Percentiles rank a stretch among this genome's conserved stretches.
These are phyloP conservation scores for Eristalis intricaria DNA, from an alignment of 2,888 invertebrate species.

Conservation along the genomic window DNA sequence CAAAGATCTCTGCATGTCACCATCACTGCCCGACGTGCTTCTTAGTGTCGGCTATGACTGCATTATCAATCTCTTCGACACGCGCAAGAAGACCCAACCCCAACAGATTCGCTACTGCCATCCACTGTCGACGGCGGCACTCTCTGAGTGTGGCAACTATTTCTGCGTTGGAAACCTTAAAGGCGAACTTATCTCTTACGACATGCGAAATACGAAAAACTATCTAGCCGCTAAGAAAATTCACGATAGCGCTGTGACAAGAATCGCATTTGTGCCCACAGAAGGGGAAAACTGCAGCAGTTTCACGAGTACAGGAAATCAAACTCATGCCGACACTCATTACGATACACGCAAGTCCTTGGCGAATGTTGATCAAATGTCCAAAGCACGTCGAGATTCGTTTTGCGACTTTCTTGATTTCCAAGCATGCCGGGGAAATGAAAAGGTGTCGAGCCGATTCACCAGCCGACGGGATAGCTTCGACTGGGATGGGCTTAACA, in stretches of 20 bases:
- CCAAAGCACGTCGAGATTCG: constrained; percentile 77
- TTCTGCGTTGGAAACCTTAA: constrained; percentile 80
- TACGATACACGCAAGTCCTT: constrained; percentile 44
- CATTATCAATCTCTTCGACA: constrained; percentile 80
- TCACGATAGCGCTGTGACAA: constrained; percentile 77
- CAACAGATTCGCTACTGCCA: constrained; percentile 75
- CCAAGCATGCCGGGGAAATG: constrained; percentile 75
- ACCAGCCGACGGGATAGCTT: constrained; percentile 77
- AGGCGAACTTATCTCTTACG: constrained; percentile 79
- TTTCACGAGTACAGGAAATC: constrained; percentile 73
- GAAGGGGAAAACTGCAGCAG: constrained; percentile 73
- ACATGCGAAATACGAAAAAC: constrained; percentile 78
- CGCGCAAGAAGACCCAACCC: constrained; percentile 77
- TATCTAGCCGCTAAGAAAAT: constrained; percentile 75
- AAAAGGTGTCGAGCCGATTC: constrained; percentile 76
- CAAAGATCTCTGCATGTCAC: constrained; percentile 79
- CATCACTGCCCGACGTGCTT: constrained; percentile 76
- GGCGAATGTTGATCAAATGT: constrained; percentile 62
- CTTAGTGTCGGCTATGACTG: constrained; percentile 80
- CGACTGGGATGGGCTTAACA: constrained; percentile 78
- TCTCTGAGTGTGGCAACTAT: constrained; percentile 79
- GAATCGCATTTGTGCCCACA: constrained; percentile 78
- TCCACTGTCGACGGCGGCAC: constrained; percentile 78
- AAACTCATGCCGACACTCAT: constrained; percentile 47
- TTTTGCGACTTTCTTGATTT: constrained; percentile 79